Conservation (phyloP, 2,888 invertebrate genomes). For the Palloptera scutellata region DNA sequence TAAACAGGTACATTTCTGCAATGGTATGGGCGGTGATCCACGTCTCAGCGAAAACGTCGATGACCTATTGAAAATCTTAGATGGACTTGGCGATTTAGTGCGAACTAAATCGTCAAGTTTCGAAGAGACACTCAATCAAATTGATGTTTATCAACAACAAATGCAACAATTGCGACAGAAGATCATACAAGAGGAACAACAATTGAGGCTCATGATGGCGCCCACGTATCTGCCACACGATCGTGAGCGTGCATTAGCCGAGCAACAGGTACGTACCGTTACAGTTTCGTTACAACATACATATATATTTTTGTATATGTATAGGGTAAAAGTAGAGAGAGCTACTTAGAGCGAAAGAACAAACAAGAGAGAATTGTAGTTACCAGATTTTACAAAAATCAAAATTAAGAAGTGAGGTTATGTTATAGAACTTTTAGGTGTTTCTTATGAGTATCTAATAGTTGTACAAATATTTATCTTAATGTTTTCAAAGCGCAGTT, state of each 20-base stretch:
- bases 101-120: slow-evolving; percentile 67
- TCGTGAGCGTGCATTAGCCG: slow-evolving; percentile 79
- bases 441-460: too few species aligned
- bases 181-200: slow-evolving; percentile 87
- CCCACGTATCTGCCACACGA: slow-evolving; percentile 85
- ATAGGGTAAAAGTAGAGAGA: slow-evolving; percentile 9
- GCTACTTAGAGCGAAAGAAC: not conserved
- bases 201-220: slow-evolving; percentile 81
- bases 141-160: slow-evolving; percentile 88
- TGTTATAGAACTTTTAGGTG: too few species aligned
- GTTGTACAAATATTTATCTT: too few species aligned
- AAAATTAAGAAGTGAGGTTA: too few species aligned
- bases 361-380: slow-evolving; percentile 19
- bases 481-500: too few species aligned
- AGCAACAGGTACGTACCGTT: slow-evolving; percentile 80
- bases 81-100: slow-evolving; percentile 64
- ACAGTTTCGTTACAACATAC: slow-evolving; percentile 17
- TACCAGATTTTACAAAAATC: slow-evolving; percentile 6
- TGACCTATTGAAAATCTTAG: slow-evolving; percentile 75
- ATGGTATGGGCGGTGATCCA: slow-evolving; percentile 82
- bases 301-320: slow-evolving; percentile 24
- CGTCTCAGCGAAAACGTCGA: slow-evolving; percentile 77
- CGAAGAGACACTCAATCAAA: slow-evolving; percentile 80
- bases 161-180: slow-evolving; percentile 84
- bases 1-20: slow-evolving; percentile 83